phyloP scores from a whole-genome alignment of 1,140 invertebrate genomes.

The Aphelenchoides besseyi region DNA sequence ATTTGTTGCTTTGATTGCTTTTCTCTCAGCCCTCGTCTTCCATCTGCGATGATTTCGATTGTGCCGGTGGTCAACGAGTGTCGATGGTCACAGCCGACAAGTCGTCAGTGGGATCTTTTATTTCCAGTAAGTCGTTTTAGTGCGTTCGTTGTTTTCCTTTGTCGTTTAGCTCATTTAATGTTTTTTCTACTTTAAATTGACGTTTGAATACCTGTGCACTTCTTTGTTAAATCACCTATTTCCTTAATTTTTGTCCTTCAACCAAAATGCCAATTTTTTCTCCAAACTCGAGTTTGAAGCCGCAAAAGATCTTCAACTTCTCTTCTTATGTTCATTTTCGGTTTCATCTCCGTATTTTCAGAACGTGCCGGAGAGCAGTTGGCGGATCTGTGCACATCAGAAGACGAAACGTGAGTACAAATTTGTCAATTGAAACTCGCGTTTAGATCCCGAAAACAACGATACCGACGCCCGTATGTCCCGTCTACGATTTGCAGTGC shows the following conservation, averaged over 20 bases:
- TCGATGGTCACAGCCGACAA: constrained; percentile 46
- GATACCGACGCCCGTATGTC: constrained; percentile 52
- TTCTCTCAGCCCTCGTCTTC: constrained; percentile 33
- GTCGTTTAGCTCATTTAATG: not conserved
- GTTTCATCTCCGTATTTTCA: constrained; percentile 33
- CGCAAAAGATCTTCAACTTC: no score
- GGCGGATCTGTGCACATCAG: constrained; percentile 54
- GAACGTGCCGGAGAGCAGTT: constrained; percentile 55
- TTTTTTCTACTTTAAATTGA: no score
- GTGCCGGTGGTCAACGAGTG: constrained; percentile 48
- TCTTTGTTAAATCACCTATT: no score
- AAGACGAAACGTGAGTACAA: constrained; percentile 49
- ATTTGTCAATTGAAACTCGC: not conserved
- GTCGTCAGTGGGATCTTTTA: constrained; percentile 7
- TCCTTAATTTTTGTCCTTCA: no score
- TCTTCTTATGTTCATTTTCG: no score
- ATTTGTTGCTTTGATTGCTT: constrained; percentile 24
- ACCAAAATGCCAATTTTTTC: no score
- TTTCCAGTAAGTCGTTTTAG: constrained; percentile 7
- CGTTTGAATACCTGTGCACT: no score
- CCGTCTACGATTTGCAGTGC: constrained; percentile 60
- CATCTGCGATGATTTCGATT: constrained; percentile 39
- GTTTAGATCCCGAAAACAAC: constrained; percentile 11
- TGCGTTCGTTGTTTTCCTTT: not conserved
- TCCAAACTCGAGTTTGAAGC: no score